Base-by-base conservation (phyloP, 2,888 invertebrate species). In the Drosophila anceps region DNA sequence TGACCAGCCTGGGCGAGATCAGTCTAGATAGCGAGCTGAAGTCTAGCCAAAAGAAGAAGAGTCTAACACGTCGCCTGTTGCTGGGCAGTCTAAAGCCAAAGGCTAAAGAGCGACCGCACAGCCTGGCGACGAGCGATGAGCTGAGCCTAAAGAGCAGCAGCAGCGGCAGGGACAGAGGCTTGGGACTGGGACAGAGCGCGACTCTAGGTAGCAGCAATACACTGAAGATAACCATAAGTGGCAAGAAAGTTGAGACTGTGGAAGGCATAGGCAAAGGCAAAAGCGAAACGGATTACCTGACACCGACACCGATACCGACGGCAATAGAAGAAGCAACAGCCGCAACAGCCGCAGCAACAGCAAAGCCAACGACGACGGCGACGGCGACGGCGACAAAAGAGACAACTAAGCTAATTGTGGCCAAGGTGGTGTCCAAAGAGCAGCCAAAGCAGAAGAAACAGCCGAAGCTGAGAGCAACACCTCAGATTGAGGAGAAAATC, bases 171-270 rank as follows among this genome's bases (percentile, higher is more conserved):
- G 58, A 33, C 2, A 9, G 31, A 20, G 31, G 2, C 10, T 3
- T 29, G 41, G 20, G 31, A 13, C 10, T 69, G 27, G 51, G 53
- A 9, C 43, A 59, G 29, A 3, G 29, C 1, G 27, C 18, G 18
- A 10, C 20, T 0, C 15, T 18, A 13, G n/a, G 35, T 18, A n/a
- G 46, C 46, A 76, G 65, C 60, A 77, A 79, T 64, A 92, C 91
- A 70, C 88, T 93, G 65, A 91, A 93, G 87, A 93, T 93, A 77
- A 92, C 92, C 54, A 92, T 92, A 62, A 91, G 91, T 18, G 91
- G 92, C 37, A 92, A 92, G 79, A 90, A 92, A 89, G 84, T 92
- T 58, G 88, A 93, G 80, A 76, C 90, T 53, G 13, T 39, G 31
- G 37, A 35, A 20, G 51, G 39, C 39, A 41, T 1, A 39, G 15